phyloP scores from a whole-genome alignment of 2,113 vertebrate genomes.

The Vimba vimba region DNA sequence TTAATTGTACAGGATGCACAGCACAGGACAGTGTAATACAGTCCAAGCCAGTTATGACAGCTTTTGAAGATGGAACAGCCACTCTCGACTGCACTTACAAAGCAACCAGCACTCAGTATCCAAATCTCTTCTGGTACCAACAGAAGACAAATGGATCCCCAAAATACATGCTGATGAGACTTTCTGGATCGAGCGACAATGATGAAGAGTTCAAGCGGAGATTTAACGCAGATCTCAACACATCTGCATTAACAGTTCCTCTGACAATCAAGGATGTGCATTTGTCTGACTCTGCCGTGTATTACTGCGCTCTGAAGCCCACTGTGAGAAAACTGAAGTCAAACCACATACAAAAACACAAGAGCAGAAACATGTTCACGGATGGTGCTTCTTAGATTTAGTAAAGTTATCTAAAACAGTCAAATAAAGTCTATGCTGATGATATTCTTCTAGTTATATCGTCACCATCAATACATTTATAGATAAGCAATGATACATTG shows the following conservation, averaged over 20 bases:
- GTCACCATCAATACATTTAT: background rate
- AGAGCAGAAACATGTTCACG: background rate
- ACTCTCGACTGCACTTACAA: slow-evolving; percentile 25
- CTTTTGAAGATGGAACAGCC: slow-evolving; percentile 3
- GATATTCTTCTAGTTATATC: background rate
- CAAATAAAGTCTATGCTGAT: background rate
- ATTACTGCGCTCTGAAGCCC: slow-evolving; percentile 53
- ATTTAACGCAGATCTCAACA: slow-evolving; percentile 10
- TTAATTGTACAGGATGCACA: background rate
- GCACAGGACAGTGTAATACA: slow-evolving; percentile 13
- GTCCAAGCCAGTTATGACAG: background rate
- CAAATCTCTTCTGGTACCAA: slow-evolving; percentile 16
- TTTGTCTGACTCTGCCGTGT: slow-evolving; percentile 48
- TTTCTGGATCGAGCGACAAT: background rate
- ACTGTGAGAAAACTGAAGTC: slow-evolving; percentile 6
- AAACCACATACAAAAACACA: background rate
- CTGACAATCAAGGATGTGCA: background rate
- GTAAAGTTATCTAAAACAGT: background rate
- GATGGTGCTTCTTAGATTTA: background rate
- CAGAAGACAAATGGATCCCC: background rate
- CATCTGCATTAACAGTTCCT: background rate
- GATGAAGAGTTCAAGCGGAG: background rate
- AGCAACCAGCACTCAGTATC: slow-evolving; percentile 1
- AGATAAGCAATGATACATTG: background rate
- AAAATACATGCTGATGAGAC: background rate